Evolutionary conservation across 2,888 invertebrate genomes (phyloP).

Genomic region (Drosophila neonasuta): DNA sequence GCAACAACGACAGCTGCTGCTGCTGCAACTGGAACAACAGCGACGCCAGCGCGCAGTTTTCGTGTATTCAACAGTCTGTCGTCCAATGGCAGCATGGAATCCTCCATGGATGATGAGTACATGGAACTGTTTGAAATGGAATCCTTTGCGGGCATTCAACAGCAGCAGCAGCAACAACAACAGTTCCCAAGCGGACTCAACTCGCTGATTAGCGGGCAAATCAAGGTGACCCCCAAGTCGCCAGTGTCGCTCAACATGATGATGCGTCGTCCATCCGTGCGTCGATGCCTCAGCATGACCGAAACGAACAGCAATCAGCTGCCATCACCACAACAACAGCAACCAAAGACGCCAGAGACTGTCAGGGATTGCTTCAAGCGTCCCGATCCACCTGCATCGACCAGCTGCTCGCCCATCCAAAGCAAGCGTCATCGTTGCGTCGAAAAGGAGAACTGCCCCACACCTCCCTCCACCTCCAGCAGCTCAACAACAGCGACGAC

Average conservation of each 20-base stretch:
- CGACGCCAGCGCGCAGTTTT: constrained; percentile 78
- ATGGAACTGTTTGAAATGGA: constrained; percentile 86
- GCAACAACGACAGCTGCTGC: constrained; percentile 12
- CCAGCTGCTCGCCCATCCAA: constrained; percentile 82
- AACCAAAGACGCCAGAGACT: constrained; percentile 81
- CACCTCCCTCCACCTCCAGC: constrained; percentile 32
- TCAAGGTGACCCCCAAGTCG: constrained; percentile 81
- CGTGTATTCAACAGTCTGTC: constrained; percentile 83
- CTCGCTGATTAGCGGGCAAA: constrained; percentile 84
- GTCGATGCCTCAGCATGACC: constrained; percentile 83
- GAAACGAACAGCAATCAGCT: constrained; percentile 75
- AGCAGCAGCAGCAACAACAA: constrained; percentile 17
- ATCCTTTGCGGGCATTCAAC: constrained; percentile 76
- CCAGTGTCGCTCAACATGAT: constrained; percentile 77
- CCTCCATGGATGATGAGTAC: constrained; percentile 86
- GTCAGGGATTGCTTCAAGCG: constrained; percentile 85
- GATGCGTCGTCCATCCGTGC: constrained; percentile 82
- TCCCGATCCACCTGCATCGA: constrained; percentile 85
- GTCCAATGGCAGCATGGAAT: constrained; percentile 83
- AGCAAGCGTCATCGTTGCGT: constrained; percentile 81
- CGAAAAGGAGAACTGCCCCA: constrained; percentile 79
- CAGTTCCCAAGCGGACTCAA: constrained; percentile 84
- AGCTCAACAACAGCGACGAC: background rate
- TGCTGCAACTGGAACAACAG: constrained; percentile 3
- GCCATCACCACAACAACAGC: constrained; percentile 62